Percentiles rank a stretch among this genome's conserved stretches.
phyloP scores from a whole-genome alignment of 2,113 vertebrate genomes.

The Rhinichthys klamathensis region DNA sequence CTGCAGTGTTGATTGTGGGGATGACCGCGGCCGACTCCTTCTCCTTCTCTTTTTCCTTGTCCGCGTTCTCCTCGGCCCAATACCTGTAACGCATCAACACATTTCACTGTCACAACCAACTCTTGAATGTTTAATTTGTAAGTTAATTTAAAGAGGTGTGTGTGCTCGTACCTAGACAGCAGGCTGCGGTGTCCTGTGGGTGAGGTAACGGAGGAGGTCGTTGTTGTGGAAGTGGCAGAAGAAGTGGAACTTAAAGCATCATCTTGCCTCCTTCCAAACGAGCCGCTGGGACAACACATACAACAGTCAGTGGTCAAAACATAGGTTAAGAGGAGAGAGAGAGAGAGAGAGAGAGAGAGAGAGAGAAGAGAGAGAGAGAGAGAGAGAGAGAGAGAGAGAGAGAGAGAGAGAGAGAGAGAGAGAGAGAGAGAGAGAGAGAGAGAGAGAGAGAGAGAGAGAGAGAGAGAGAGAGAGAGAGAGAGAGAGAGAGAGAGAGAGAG shows the following conservation, averaged over 20 bases:
- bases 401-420: not conserved
- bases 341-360: not conserved
- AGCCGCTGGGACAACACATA: slow-evolving; percentile 76
- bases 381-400: not conserved
- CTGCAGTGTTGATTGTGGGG: slow-evolving; percentile 93
- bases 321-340: not conserved
- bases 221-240: slow-evolving; percentile 69
- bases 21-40: slow-evolving; percentile 91
- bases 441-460: not conserved
- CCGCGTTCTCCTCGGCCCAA: slow-evolving; percentile 93
- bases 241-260: slow-evolving; percentile 88
- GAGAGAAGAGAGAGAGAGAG: not conserved
- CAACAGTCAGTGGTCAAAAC: not conserved
- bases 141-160: slow-evolving; percentile 69
- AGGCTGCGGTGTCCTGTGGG: slow-evolving; percentile 87
- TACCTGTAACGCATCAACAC: slow-evolving; percentile 82
- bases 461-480: not conserved
- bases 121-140: slow-evolving; percentile 67
- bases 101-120: not conserved
- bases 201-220: slow-evolving; percentile 88
- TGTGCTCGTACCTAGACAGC: slow-evolving; percentile 74
- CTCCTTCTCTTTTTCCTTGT: slow-evolving; percentile 88
- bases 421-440: not conserved
- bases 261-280: slow-evolving; percentile 92
- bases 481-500: not conserved